Evolutionary conservation across 2,113 vertebrate genomes (phyloP), one percentile per base, ranked within the genome.

Genomic region (Saimiri boliviensis): DNA sequence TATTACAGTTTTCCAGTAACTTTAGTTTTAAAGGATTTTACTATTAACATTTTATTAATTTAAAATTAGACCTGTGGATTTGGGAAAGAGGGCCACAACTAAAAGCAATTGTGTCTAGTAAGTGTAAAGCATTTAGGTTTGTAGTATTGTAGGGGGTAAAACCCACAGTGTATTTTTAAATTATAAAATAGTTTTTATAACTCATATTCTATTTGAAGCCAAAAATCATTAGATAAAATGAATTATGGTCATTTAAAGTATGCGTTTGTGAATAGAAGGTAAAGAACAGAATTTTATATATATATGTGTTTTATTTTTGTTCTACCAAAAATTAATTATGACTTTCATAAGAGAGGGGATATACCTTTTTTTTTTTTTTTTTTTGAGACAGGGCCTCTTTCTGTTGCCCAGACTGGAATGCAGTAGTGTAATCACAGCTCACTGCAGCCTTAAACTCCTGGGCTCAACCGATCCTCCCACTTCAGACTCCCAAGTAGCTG

Each of bases 21-120:
- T 93, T 96, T 66, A 92, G 49, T 93, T 93, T 97, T 95, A 95
- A 95, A 88, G 21, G 17, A 70, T 80, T 95, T 95, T 93, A 71
- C 49, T 85, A 7, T 86, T 93, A 94, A 40, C 42, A 52, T 93
- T 92, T 21, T 56, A 32, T 93, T 93, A 89, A 83, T 91, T 93
- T 97, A 92, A 97, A 95, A 74, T 86, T 76, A 86, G 60, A 19
- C 68, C 84, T 49, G 52, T 70, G 4, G 30, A 76, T 96, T 96
- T 96, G 94, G 56, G 76, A 97, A 84, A 97, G 52, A 94, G 54
- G n/a, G 47, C 19, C 8, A 77, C 93, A 77, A 89, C 71, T 66
- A 56, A 91, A 96, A 97, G 47, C 63, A 92, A 12, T 79, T 79
- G 63, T 85, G 30, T 76, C 25, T 91, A 68, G n/a, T 87, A 76